Conservation (phyloP, 2,888 invertebrate genomes). For the Odiellus spinosus region DNA sequence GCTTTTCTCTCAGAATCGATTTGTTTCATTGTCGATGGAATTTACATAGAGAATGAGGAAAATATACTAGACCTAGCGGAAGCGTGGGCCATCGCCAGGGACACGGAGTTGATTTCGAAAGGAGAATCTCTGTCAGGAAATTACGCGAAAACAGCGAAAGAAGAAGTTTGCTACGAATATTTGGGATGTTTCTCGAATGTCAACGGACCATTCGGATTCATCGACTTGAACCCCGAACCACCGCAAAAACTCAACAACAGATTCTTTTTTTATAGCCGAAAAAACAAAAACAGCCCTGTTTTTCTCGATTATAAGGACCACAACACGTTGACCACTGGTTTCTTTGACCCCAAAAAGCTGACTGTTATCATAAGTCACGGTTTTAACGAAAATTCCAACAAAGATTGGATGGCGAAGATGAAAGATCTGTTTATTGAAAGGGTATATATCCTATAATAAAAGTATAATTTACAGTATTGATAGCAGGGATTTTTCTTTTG, state of each 20-base stretch:
- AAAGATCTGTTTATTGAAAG: slow-evolving; percentile 1
- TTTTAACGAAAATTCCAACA: background rate
- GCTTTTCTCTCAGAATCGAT: too few species aligned
- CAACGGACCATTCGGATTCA: slow-evolving; percentile 7
- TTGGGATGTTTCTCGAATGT: slow-evolving; percentile 7
- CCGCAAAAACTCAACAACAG: slow-evolving; percentile 4
- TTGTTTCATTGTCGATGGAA: too few species aligned
- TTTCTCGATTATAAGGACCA: background rate
- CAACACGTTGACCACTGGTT: background rate
- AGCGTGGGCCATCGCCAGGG: too few species aligned
- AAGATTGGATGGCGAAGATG: background rate
- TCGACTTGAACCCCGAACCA: slow-evolving; percentile 5
- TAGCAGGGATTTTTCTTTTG: background rate
- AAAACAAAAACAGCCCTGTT: background rate
- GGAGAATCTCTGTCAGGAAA: too few species aligned
- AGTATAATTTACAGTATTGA: background rate
- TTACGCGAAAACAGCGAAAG: background rate
- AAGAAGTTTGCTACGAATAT: slow-evolving; percentile 6
- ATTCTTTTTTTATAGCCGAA: slow-evolving; percentile 3
- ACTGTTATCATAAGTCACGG: slow-evolving; percentile 1
- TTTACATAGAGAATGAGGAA: too few species aligned
- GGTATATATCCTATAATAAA: background rate
- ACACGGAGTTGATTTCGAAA: too few species aligned
- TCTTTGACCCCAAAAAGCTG: background rate
- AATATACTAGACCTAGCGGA: too few species aligned